These are phyloP conservation scores for Euplexia lucipara DNA, from an alignment of 2,888 invertebrate genomes.

Conservation along the genomic window DNA sequence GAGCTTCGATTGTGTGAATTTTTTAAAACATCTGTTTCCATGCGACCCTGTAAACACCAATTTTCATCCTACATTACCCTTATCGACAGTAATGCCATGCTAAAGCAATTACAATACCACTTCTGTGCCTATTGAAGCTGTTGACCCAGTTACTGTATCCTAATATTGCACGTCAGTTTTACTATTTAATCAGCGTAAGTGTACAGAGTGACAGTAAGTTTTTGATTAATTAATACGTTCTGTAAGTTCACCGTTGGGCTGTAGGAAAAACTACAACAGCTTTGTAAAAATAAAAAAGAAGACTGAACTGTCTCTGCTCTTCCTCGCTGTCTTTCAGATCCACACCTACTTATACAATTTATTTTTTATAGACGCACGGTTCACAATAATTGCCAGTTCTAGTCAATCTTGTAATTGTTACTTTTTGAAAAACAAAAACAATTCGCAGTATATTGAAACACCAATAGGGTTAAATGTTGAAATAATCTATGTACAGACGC, in stretches of 20 bases:
- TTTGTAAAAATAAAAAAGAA: neutral
- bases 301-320: neutral
- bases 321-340: slow-evolving; percentile 37
- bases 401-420: too few species aligned
- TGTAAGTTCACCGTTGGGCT: neutral
- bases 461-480: too few species aligned
- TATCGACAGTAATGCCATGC: neutral
- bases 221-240: slow-evolving; percentile 5
- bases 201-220: slow-evolving; percentile 2
- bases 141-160: slow-evolving; percentile 21
- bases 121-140: slow-evolving; percentile 9
- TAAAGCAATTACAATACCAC: neutral
- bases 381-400: slow-evolving; percentile 30
- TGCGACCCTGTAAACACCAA: neutral
- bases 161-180: slow-evolving; percentile 7
- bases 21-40: neutral
- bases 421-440: too few species aligned
- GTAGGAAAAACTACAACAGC: neutral
- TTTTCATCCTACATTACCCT: neutral
- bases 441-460: too few species aligned
- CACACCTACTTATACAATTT: neutral
- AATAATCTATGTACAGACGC: too few species aligned
- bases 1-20: neutral
- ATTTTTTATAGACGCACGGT: slow-evolving; percentile 32
- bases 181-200: slow-evolving; percentile 31